Evolutionary conservation across 1,140 invertebrate species (phyloP), one percentile per base, ranked within the genome.

Genomic region (Trachymyrmex septentrionalis): DNA sequence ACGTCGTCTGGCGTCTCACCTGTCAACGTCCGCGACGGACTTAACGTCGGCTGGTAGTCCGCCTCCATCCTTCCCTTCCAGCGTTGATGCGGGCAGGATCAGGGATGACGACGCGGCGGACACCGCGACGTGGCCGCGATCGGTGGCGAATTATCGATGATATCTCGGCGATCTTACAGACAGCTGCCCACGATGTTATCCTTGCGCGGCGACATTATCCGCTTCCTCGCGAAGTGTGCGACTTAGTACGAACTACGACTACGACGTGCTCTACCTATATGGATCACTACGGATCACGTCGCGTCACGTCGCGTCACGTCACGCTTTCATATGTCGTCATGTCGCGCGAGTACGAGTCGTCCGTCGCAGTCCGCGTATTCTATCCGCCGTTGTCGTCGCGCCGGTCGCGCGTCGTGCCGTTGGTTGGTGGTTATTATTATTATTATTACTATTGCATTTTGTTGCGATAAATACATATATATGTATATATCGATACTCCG

Each of bases 21-120:
- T 94, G 92, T 94, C 91, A 94, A 92, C 89, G 89, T 91, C 91
- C 92, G 92, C 73, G 92, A 92, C 53, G 93, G 93, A 88, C 92
- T 94, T 78, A 91, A 87, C 91, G 93, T 93, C 88, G 93, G 87
- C 92, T 93, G 93, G 88, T 93, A 94, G 82, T 93, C 91, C 75
- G 93, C 92, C 93, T 93, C 92, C 93, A 94, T 94, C 85, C 91
- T 71, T 91, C 48, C 59, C n/a, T 3, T 48, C 16, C 27, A 61
- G 57, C 44, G 81, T 78, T 63, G 55, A 63, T 72, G n/a, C 71
- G 64, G 59, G 16, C 72, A 72, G 57, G 19, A 34, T 34, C 38
- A 48, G 57, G 59, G 64, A 50, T 66, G 76, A 66, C 61, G 59
- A 61, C 61, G 81, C 78, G 30, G 38, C 63, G 48, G 61, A n/a